Evolutionary conservation across 2,797 vertebrate genomes (phyloP).

Genomic region (Coracias cyanogaster): DNA sequence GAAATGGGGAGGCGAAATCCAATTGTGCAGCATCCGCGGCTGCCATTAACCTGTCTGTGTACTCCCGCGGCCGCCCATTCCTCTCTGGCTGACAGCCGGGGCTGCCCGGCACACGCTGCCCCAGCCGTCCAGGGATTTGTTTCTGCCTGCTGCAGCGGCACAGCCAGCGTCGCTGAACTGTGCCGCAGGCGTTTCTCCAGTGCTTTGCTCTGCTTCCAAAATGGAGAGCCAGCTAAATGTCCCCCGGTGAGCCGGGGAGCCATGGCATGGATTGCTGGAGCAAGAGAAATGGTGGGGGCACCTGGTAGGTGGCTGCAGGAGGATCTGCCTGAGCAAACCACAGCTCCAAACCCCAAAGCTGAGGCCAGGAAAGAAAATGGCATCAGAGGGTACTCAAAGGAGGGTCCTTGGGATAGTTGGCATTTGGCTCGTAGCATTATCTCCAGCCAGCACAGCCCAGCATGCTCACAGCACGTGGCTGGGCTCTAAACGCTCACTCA

Average conservation of each 20-base stretch:
- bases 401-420: background rate
- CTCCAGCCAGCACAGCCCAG: background rate
- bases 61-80: background rate
- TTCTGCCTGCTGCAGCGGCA: background rate
- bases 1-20: conserved; percentile 64
- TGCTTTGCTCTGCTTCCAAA: background rate
- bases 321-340: background rate
- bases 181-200: background rate
- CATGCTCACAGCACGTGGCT: accelerated
- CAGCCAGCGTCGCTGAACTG: background rate
- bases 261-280: accelerated
- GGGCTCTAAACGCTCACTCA: accelerated
- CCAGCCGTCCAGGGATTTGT: background rate
- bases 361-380: background rate
- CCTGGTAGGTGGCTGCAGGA: background rate
- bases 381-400: background rate
- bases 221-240: background rate
- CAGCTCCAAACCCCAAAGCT: background rate
- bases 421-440: background rate
- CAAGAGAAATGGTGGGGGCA: background rate
- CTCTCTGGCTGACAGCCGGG: background rate
- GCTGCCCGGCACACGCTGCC: background rate
- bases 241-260: background rate
- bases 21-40: conserved; percentile 55
- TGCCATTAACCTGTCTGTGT: conserved; percentile 80